Evolutionary conservation across 2,888 invertebrate species (phyloP), one percentile per base, ranked within the genome.

Genomic region (Orthosia gracilis): DNA sequence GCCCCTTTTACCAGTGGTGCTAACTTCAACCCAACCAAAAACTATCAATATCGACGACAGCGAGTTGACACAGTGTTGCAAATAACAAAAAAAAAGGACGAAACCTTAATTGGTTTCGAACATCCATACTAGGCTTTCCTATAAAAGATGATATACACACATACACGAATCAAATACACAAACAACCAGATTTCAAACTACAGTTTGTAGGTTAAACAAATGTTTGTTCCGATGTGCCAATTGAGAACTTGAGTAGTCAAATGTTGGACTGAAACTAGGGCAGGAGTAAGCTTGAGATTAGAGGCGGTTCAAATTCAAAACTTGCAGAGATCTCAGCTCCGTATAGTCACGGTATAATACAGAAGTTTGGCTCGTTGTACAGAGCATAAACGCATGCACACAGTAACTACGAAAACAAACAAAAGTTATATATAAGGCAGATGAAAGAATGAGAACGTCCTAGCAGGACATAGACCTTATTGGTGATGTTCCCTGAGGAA

Each of bases 201-300:
- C 17, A 13, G 49, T 76, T 73, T 76, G 59, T 72, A 49, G 81
- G 68, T 59, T 64, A 67, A 73, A 52, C 76, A 64, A 69, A 80
- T 72, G 31, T 80, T 81, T 69, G 66, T 76, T 52, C 63, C 47
- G 9, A 69, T 54, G 57, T 61, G 49, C 69, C 80, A 68, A 70
- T 70, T 65, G 57, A 73, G 64, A 68, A 65, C 68, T 70, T 65
- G 54, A 73, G 64, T 77, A 64, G 80, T 70, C 72, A 72, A 81
- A 70, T 57, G 63, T 23, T 57, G 57, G 26, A 65, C 64, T 64
- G 18, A 47, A 69, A 77, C 69, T 81, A 31, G 69, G 49, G 17
- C 80, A 68, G 47, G 47, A 69, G 54, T 65, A 64, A 71, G 59
- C 63, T 66, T 23, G 45, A 80, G 70, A 74, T 79, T 62, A 79